Conservation (phyloP, 2,113 vertebrate species). For the Anoura caudifer region DNA sequence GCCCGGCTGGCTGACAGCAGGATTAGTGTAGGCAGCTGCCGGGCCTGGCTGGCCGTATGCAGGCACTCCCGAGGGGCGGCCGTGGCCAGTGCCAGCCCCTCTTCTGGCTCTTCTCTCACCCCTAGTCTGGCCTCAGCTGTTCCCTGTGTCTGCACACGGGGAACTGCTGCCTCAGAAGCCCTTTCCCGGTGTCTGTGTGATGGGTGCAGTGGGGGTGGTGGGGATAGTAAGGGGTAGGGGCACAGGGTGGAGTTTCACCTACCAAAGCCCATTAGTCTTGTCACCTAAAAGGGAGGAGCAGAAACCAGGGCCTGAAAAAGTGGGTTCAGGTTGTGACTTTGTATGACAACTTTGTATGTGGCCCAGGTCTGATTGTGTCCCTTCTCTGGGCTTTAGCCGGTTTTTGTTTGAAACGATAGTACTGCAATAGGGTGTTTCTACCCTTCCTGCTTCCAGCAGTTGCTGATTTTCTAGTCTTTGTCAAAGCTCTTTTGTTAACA, state of each 20-base stretch:
- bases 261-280: neutral
- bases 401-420: neutral
- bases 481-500: neutral
- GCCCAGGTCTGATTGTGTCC: too few relatives aligned
- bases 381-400: neutral
- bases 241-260: neutral
- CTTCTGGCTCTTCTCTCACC: neutral
- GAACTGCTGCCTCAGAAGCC: neutral
- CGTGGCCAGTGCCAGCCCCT: neutral
- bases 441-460: neutral
- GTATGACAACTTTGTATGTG: accelerated
- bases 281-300: neutral
- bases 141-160: neutral
- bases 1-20: constrained; percentile 66
- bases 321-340: neutral
- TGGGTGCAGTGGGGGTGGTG: too few relatives aligned
- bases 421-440: neutral
- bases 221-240: too few relatives aligned
- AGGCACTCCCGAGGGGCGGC: neutral
- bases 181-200: neutral
- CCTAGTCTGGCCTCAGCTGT: neutral
- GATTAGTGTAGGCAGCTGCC: constrained; percentile 45
- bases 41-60: constrained; percentile 59
- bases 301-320: too few relatives aligned
- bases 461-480: neutral